Evolutionary conservation across 2,888 invertebrate genomes (phyloP), one percentile per base, ranked within the genome.

Genomic region (Napeogenes sylphis): DNA sequence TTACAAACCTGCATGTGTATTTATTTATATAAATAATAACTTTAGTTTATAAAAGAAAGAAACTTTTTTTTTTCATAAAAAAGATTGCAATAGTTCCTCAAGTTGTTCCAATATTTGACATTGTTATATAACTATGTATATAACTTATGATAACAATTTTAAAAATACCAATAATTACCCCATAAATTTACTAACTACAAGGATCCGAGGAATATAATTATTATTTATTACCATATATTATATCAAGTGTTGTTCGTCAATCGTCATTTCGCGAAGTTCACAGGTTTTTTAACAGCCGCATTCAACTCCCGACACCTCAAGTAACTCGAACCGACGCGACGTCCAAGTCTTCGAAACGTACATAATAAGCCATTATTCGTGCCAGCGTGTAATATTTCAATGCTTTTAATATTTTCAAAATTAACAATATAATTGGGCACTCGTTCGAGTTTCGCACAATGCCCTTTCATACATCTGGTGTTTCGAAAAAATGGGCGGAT

Each of bases 341-440:
- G 45, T 65, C 67, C 67, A 51, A 61, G 62, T 66, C 68, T 80
- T 75, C 67, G 70, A 55, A 59, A 58, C 61, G 58, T 54, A 66
- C 74, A 85, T 87, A 87, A 89, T 87, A 74, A 87, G 88, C 89
- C 88, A 90, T 90, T 90, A 89, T 90, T 82, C 78, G 71, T 63
- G 70, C 75, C 77, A 86, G 75, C 82, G 89, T 87, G 85, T 88
- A 80, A 81, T 81, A 85, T 89, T 88, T 86, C 89, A 73, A 69
- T 68, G 69, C 87, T 80, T 81, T 42, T 83, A 82, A 86, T 88
- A 88, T 89, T 90, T 86, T 87, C 78, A 80, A 88, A 88, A 90
- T 90, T 90, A 90, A 90, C 90, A 90, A 89, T 88, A 90, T 90
- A 90, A 90, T 90, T 90, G 90, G 89, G 88, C 83, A 89, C 80